Evolutionary conservation across 2,797 vertebrate species (phyloP).

Genomic region (Melanotaenia parkinsoni): DNA sequence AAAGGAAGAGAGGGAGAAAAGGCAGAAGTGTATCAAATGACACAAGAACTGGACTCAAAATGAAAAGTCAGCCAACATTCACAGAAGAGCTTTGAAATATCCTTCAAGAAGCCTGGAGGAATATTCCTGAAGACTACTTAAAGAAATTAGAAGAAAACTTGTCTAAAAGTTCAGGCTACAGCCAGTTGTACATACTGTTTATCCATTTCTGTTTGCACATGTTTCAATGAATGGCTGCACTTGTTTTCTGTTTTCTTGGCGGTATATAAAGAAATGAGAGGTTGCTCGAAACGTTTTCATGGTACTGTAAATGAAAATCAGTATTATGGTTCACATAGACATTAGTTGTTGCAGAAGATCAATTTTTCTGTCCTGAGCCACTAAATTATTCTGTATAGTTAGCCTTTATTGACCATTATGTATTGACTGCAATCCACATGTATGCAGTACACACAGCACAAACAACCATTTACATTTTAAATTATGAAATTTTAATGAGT

Average conservation of each 20-base stretch:
- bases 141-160: neutral
- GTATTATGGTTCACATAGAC: no score
- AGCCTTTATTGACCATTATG: no score
- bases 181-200: neutral
- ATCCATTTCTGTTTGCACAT: neutral
- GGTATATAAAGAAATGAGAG: neutral
- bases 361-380: no score
- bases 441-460: neutral
- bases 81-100: neutral
- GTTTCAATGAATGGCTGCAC: neutral
- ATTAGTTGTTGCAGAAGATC: no score
- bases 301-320: neutral
- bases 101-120: neutral
- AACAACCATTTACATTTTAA: neutral
- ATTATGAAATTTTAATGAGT: neutral
- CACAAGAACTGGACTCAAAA: neutral
- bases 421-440: neutral
- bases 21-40: neutral
- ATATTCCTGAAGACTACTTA: no score
- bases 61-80: neutral
- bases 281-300: neutral
- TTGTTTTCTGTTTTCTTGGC: neutral
- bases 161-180: no score
- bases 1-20: neutral
- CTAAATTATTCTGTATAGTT: no score